These are phyloP conservation scores for Diplolepis rosae DNA, from an alignment of 2,888 invertebrate species.

Conservation along the genomic window DNA sequence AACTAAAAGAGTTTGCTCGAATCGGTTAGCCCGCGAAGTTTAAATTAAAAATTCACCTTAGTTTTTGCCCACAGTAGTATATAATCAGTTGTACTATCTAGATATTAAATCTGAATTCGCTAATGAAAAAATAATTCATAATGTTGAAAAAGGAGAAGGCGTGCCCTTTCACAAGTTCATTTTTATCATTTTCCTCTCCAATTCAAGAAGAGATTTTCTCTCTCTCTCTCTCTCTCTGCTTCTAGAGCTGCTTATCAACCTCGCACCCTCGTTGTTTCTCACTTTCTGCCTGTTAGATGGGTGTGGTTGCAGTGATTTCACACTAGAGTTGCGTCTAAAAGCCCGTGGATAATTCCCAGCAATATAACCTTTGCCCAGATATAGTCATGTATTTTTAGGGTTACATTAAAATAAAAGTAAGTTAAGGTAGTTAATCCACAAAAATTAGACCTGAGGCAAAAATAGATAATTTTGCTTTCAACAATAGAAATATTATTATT, in stretches of 20 bases:
- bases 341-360: slow-evolving; percentile 65
- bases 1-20: too few relatives aligned
- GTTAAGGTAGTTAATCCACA: too few relatives aligned
- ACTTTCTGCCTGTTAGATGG: slow-evolving; percentile 49
- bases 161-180: slow-evolving; percentile 14
- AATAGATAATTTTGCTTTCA: too few relatives aligned
- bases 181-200: slow-evolving; percentile 30
- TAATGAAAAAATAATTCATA: not conserved
- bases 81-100: too few relatives aligned
- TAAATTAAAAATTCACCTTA: too few relatives aligned
- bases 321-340: slow-evolving; percentile 66
- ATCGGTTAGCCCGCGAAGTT: too few relatives aligned
- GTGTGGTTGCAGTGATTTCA: slow-evolving; percentile 69
- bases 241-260: slow-evolving; percentile 33
- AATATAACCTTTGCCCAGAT: slow-evolving; percentile 13
- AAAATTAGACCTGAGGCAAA: too few relatives aligned
- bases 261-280: slow-evolving; percentile 34
- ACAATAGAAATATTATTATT: too few relatives aligned
- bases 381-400: slow-evolving; percentile 25
- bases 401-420: slow-evolving; percentile 24
- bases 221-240: slow-evolving; percentile 27
- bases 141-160: slow-evolving; percentile 14
- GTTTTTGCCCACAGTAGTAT: too few relatives aligned
- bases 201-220: slow-evolving; percentile 29
- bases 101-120: not conserved